Conservation (phyloP, 1,140 invertebrate species). For the Drosophila pseudoobscura region DNA sequence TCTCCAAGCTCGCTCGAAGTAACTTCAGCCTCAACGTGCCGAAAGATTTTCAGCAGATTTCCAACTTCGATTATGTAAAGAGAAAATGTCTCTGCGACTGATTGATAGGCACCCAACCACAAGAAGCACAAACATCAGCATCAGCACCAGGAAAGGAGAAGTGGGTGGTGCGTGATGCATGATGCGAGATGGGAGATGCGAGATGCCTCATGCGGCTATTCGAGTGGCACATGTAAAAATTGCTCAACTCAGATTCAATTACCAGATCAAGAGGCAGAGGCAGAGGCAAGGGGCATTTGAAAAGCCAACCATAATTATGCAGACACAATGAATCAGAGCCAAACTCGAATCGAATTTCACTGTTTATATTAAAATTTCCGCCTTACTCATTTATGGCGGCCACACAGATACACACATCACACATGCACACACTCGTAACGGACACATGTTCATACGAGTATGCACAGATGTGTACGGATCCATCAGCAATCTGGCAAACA, state of each 20-base stretch:
- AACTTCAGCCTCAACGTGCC: constrained; percentile 27
- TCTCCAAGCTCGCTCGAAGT: background rate
- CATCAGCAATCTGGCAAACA: constrained; percentile 53
- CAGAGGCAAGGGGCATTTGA: constrained; percentile 37
- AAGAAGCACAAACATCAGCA: background rate
- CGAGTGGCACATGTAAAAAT: constrained; percentile 45
- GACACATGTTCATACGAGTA: constrained; percentile 22
- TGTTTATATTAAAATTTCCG: constrained; percentile 81
- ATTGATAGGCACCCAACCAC: constrained; percentile 53
- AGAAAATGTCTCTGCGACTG: constrained; percentile 29
- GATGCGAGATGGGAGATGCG: too few species aligned
- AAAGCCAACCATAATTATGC: constrained; percentile 67
- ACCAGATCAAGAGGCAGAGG: constrained; percentile 34
- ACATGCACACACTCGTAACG: constrained; percentile 10
- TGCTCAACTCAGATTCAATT: constrained; percentile 68
- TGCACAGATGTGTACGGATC: background rate
- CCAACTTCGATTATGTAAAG: constrained; percentile 50
- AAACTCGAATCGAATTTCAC: constrained; percentile 64
- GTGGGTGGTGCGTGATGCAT: background rate
- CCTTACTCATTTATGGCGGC: constrained; percentile 60
- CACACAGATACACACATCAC: constrained; percentile 16
- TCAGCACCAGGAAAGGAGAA: background rate
- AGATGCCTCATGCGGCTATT: constrained; percentile 20
- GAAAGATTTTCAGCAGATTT: constrained; percentile 53
- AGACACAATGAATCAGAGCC: constrained; percentile 53